Evolutionary conservation across 2,797 vertebrate genomes (phyloP).

Genomic region (Pygocentrus nattereri): DNA sequence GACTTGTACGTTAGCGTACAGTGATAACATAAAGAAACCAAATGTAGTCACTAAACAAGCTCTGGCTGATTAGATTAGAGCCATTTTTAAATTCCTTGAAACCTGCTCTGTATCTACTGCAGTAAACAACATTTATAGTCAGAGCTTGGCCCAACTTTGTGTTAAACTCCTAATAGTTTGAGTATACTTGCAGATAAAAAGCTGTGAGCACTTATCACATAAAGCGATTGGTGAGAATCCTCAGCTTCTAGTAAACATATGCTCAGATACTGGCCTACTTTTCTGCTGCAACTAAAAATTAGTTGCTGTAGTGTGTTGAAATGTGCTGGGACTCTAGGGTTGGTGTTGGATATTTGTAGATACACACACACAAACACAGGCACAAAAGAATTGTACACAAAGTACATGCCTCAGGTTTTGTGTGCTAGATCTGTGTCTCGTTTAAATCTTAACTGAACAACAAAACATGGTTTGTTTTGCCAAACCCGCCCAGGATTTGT

Average conservation of each 20-base stretch:
- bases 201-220: slow-evolving; percentile 41
- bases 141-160: not conserved
- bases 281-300: slow-evolving; percentile 38
- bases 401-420: slow-evolving; percentile 46
- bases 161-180: not conserved
- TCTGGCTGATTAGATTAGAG: too few species aligned
- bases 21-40: too few species aligned
- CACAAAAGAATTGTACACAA: not conserved
- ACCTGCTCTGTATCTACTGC: not conserved
- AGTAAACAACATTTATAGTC: slow-evolving; percentile 1
- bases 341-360: slow-evolving; percentile 39
- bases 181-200: slow-evolving; percentile 27
- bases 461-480: slow-evolving; percentile 36
- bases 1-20: too few species aligned
- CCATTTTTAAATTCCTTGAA: not conserved
- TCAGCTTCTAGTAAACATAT: slow-evolving; percentile 36
- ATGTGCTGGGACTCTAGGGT: slow-evolving; percentile 39
- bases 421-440: slow-evolving; percentile 28
- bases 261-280: slow-evolving; percentile 44
- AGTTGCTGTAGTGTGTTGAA: slow-evolving; percentile 37
- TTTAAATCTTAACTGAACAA: slow-evolving; percentile 29
- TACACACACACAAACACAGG: not conserved
- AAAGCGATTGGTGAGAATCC: slow-evolving; percentile 45
- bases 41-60: too few species aligned
- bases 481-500: slow-evolving; percentile 18